These are phyloP conservation scores for Pogonomyrmex californicus DNA, from an alignment of 1,140 invertebrate species.

Conservation along the genomic window DNA sequence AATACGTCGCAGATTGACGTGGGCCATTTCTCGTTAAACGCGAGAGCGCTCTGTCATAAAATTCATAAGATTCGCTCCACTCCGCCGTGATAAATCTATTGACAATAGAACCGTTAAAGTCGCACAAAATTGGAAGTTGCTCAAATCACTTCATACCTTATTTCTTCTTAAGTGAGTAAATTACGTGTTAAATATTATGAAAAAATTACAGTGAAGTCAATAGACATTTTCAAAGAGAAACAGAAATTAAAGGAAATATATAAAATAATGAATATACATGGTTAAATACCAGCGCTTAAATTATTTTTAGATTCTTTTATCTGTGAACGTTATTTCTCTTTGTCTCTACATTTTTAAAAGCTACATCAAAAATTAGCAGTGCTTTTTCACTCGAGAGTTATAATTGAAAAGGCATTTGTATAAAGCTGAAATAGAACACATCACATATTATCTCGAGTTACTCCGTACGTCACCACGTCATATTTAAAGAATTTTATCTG, in stretches of 20 bases:
- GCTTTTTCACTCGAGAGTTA: background rate
- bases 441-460: background rate
- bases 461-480: background rate
- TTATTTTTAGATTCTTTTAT: background rate
- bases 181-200: background rate
- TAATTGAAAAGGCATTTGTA: background rate
- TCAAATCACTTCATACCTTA: background rate
- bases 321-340: background rate
- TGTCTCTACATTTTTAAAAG: background rate
- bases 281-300: background rate
- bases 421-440: background rate
- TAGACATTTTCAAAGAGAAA: background rate
- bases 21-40: slow-evolving; percentile 3
- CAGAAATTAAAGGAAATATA: background rate
- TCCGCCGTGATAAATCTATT: slow-evolving; percentile 11
- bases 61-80: slow-evolving; percentile 21
- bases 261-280: background rate
- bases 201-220: background rate
- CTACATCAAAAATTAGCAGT: background rate
- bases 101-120: background rate
- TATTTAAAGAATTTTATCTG: background rate
- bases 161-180: slow-evolving; percentile 1
- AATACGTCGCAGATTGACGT: slow-evolving; percentile 43
- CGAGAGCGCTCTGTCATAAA: slow-evolving; percentile 11
- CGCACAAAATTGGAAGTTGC: background rate